Evolutionary conservation across 2,888 invertebrate species (phyloP), one percentile per base, ranked within the genome.

Genomic region (Oxycera nigricornis): DNA sequence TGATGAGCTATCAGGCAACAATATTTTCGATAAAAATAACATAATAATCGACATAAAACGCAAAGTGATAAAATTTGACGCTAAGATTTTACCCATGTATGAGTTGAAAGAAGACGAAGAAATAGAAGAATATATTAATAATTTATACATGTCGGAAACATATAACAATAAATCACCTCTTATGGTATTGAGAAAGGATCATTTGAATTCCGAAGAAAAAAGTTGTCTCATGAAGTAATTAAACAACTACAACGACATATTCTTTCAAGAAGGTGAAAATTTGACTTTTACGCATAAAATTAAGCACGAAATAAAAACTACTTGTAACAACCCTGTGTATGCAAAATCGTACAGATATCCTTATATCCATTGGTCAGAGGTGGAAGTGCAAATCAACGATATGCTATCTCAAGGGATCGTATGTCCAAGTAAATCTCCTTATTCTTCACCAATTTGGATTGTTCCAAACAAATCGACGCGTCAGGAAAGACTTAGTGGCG

Each of bases 401-500:
- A 59, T 72, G 72, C 31, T 72, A n/a, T 14, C 14, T 9, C 72
- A 72, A 39, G 59, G 59, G 2, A 59, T 72, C 1, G 59, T 59
- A 22, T 20, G 72, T 14, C 17, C 17, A 9, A 72, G 59, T 61
- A 35, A 17, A 17, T 72, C 39, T 6, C 72, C 72, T 14, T 72
- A 72, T 24, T 59, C 59, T 22, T 39, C 72, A 41, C 72, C 59
- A 4, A 28, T 59, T 4, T 59, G 59, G 72, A 57, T 72, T 17
- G 72, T 72, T 26, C 31, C 31, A 7, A 57, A 72, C 24, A 72
- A 72, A 28, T 1, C 17, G 41, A 72, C 30, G 20, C 14, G 2
- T 57, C 41, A 22, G 72, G 59, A 14, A 26, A 22, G 14, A n/a
- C 17, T n/a, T 59, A 72, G 35, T 72, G 72, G 72, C 57, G 72